phyloP scores from a whole-genome alignment of 2,113 vertebrate genomes.

The Stercorarius parasiticus region DNA sequence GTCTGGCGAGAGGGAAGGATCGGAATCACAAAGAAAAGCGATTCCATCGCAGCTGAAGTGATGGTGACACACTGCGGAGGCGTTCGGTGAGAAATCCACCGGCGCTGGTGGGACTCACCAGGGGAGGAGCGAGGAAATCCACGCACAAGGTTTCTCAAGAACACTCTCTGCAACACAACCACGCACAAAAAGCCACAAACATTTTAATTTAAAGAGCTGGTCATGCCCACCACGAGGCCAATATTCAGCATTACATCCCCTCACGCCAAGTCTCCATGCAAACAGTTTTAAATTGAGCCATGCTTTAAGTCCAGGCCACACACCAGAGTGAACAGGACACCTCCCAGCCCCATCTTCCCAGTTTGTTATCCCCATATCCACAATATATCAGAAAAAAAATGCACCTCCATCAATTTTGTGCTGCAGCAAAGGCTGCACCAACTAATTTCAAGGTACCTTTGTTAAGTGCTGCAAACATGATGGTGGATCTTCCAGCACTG shows the following conservation, averaged over 20 bases:
- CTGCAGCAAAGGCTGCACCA: background rate
- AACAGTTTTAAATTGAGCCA: accelerated
- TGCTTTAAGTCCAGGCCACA: background rate
- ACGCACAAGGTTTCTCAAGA: accelerated
- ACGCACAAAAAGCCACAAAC: accelerated
- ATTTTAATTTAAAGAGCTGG: background rate
- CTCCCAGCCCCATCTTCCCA: background rate
- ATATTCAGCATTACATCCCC: background rate
- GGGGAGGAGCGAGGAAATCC: background rate
- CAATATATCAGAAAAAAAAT: accelerated
- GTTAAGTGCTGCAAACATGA: background rate
- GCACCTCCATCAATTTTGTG: accelerated
- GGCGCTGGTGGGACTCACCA: accelerated
- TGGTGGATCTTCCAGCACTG: background rate
- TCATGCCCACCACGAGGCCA: accelerated
- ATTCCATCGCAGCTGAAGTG: accelerated
- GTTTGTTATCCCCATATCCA: accelerated
- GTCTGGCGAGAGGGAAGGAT: background rate
- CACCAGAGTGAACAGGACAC: background rate
- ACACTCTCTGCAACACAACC: accelerated
- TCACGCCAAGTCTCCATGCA: accelerated
- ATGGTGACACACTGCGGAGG: background rate
- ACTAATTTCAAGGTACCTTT: background rate
- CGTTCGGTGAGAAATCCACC: accelerated
- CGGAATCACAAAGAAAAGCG: background rate